Conservation (phyloP, 2,113 vertebrate species). For the Okapia johnstoni region DNA sequence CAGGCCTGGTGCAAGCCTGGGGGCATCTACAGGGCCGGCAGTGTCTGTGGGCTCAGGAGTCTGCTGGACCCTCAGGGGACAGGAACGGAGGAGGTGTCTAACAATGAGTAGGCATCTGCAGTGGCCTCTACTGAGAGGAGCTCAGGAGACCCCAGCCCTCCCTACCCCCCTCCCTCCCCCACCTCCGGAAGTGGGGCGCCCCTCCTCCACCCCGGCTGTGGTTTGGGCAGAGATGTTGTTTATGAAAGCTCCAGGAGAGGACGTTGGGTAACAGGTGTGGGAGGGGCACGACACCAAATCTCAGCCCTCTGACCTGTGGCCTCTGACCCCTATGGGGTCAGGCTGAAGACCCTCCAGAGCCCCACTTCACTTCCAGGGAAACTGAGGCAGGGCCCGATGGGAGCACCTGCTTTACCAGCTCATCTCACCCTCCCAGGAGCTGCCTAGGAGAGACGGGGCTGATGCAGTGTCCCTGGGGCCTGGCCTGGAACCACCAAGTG, state of each 20-base stretch:
- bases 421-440: slow-evolving; percentile 79
- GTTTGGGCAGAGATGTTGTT: slow-evolving; percentile 65
- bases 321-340: neutral
- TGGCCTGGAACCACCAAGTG: slow-evolving; percentile 54
- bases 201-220: slow-evolving; percentile 51
- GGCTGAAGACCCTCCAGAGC: neutral
- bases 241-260: slow-evolving; percentile 61
- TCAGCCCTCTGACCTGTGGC: slow-evolving; percentile 47
- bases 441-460: slow-evolving; percentile 84
- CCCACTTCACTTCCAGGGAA: neutral
- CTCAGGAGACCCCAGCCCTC: neutral
- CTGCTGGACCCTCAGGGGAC: accelerated
- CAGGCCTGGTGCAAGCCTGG: neutral
- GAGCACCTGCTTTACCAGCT: too few species aligned
- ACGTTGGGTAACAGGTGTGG: slow-evolving; percentile 72
- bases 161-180: neutral
- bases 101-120: neutral
- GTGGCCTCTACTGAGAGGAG: too few species aligned
- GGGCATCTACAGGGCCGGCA: neutral
- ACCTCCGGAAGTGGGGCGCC: slow-evolving; percentile 46
- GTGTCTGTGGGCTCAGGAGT: neutral
- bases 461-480: slow-evolving; percentile 68
- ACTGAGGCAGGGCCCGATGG: neutral
- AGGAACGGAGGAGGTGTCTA: neutral
- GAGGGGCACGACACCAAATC: slow-evolving; percentile 49